Base-by-base conservation (phyloP, 2,888 invertebrate species). In the Torymus auratus region DNA sequence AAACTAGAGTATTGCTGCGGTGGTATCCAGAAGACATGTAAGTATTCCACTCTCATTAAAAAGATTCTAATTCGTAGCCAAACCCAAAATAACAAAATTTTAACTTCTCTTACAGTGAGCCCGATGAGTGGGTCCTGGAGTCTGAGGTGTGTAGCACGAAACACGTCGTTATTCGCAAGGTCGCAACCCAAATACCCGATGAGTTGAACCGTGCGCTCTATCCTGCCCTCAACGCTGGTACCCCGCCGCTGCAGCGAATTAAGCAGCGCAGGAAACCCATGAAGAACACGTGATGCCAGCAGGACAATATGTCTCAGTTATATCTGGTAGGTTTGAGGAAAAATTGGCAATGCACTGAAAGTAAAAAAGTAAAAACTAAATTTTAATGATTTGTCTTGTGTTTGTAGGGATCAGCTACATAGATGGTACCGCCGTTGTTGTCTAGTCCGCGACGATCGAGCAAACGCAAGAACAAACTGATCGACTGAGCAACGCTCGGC, bases 11-110 rank as follows among this genome's bases (percentile, higher is more conserved):
- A 87, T 93, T 96, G 77, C 92, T 97, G 83, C 94, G 95, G 64
- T 98, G 97, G 96, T 94, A 94, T 89, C 98, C 98, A 81, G 93
- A 93, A 81, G 93, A 96, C 91, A 95, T 98, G 98, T 98, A 92
- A 96, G 96, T 94, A 86, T 28, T 14, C 10, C 15, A 71, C 15
- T 56, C 5, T 7, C 1, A 41, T 41, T 41, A 7, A 7, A 41
- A 10, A 5, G 7, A 7, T 10, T 41, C 5, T 7, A 41, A 41
- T 41, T 7, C 41, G 7, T 41, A 41, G 7, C 1, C 41, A 1
- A 41, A 41, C 41, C 7, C 7, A 70, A 20, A 50, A 74, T 72
- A 65, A 69, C 13, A 56, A 23, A 64, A 62, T 41, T 41, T 41
- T n/a, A 62, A 68, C 52, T 67, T 61, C 7, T 56, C 41, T 14